phyloP scores from a whole-genome alignment of 64 coral and sea anemone species.

The Actinia equina region DNA sequence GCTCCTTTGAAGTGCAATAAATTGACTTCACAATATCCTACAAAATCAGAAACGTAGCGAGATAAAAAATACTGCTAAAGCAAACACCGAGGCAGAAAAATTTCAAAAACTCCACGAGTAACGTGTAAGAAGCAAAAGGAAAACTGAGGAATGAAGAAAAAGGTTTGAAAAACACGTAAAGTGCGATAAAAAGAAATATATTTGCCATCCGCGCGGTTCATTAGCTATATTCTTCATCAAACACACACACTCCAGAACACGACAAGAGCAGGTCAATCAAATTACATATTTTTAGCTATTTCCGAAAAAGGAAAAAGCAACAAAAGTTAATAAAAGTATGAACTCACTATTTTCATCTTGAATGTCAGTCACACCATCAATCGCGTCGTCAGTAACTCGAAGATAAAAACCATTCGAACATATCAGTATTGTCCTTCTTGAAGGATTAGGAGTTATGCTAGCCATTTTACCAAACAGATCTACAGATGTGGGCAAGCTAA shows the following conservation, averaged over 20 bases:
- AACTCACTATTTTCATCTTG: conserved; percentile 34
- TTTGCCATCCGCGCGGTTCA: no score
- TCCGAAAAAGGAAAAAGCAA: background rate
- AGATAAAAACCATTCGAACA: conserved; percentile 24
- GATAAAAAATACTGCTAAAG: no score
- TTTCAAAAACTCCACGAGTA: no score
- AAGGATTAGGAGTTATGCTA: background rate
- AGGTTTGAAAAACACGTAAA: no score
- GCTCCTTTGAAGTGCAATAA: no score
- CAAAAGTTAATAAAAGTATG: background rate
- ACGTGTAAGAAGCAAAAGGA: no score
- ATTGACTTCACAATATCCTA: no score
- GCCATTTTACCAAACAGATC: background rate
- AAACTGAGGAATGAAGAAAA: no score
- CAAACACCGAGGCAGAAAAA: no score
- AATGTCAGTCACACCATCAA: conserved; percentile 22
- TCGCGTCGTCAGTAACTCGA: conserved; percentile 7
- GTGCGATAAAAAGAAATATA: no score
- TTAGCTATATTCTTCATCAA: no score
- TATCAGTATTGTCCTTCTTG: background rate
- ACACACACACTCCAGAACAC: background rate
- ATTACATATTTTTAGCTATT: background rate
- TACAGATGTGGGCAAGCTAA: background rate
- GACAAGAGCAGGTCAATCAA: background rate
- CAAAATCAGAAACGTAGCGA: no score